Evolutionary conservation across 2,113 vertebrate species (phyloP), one percentile per base, ranked within the genome.

Genomic region (Strix aluco): DNA sequence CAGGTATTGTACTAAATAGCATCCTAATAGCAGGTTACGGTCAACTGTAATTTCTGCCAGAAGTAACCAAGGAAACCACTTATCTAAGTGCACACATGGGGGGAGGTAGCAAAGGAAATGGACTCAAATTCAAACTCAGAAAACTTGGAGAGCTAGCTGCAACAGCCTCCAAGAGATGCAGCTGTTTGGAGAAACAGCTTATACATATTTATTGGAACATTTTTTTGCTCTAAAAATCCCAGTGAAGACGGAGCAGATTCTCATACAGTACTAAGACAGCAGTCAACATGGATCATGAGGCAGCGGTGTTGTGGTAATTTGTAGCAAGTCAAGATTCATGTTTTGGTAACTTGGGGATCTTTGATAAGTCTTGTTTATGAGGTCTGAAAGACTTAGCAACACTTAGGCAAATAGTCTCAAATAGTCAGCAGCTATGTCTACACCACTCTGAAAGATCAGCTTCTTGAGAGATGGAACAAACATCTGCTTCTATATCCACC

Each of bases 61-160:
- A 95, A 97, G 91, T 91, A 96, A 96, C 95, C 96, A 94, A 86
- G 92, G 95, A 94, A 96, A 97, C 86, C 77, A 88, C 92, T 81
- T 54, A 58, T 15, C 11, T 71, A 80, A 88, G 61, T 20, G 23
- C 67, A 74, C 87, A 47, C 13, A 7, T 26, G 21, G 21, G 40
- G 55, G 49, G 40, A 81, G 69, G 47, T 2, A 94, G 57, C 69
- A 86, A 78, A 88, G 59, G 52, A 95, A 88, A 88, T 6, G 15
- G 86, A 89, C 69, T 93, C 44, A 22, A 74, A 92, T 86, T 57
- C 81, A 96, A 81, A 91, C 77, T 67, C 55, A 0, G 2, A 83
- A 79, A 86, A 84, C 82, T 90, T 93, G 92, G 91, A 95, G 38
- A 94, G 57, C 77, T 79, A 42, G 49, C 57, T 95, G 94, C 52